phyloP scores from a whole-genome alignment of 2,888 invertebrate genomes.

The Lumbricus terrestris region DNA sequence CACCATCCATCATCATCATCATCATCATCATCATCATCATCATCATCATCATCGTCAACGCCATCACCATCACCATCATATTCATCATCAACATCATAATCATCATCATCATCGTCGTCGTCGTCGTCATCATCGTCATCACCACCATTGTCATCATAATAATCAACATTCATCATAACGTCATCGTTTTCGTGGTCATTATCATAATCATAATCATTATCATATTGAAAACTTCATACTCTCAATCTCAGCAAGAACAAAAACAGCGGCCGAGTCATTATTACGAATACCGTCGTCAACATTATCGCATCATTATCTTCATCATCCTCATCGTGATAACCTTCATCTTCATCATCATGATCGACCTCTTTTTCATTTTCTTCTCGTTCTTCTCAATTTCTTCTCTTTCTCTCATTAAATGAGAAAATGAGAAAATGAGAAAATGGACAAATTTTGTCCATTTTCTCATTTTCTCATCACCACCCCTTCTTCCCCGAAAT shows the following conservation, averaged over 20 bases:
- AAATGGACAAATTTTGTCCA: too few relatives aligned
- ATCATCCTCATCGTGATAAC: background rate
- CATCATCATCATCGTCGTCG: background rate
- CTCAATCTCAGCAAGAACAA: too few relatives aligned
- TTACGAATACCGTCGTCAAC: background rate
- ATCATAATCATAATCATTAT: background rate
- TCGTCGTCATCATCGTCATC: background rate
- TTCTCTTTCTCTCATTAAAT: too few relatives aligned
- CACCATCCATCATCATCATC: too few relatives aligned
- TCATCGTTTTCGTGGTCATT: background rate
- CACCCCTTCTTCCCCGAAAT: too few relatives aligned
- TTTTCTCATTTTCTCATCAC: too few relatives aligned
- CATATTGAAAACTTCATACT: too few relatives aligned
- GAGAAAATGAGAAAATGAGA: too few relatives aligned
- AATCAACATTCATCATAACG: background rate
- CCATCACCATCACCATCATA: background rate
- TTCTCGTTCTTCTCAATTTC: too few relatives aligned
- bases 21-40: too few relatives aligned
- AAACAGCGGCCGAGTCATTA: background rate
- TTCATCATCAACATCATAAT: background rate
- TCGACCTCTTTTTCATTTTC: background rate
- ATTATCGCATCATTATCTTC: background rate
- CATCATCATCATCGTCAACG: too few relatives aligned
- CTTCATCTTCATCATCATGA: background rate
- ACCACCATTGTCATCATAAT: too few relatives aligned